These are phyloP conservation scores for Sternotherus odoratus DNA, from an alignment of 2,797 vertebrate genomes.

Conservation along the genomic window DNA sequence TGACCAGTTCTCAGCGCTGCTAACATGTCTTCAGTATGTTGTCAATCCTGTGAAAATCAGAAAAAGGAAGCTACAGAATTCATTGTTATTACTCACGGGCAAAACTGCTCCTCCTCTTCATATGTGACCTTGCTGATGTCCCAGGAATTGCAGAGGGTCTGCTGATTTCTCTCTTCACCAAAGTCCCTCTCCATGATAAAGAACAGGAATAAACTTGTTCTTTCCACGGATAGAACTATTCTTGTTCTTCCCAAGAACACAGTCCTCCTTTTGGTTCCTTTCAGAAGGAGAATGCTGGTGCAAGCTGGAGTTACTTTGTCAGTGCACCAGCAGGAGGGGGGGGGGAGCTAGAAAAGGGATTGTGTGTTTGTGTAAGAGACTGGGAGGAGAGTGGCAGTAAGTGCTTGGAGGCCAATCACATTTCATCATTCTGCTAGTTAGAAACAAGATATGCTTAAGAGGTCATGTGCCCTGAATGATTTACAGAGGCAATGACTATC, in stretches of 20 bases:
- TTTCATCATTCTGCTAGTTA: conserved; percentile 83
- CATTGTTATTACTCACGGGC: conserved; percentile 79
- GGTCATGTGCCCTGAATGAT: conserved; percentile 80
- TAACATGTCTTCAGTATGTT: rapidly evolving
- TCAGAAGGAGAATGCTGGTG: conserved; percentile 77
- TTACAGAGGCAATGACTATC: conserved; percentile 68
- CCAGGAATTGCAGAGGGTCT: conserved; percentile 74
- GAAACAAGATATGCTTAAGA: conserved; percentile 85
- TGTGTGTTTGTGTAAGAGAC: background rate
- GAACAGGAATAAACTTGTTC: conserved; percentile 61
- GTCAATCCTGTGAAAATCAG: rapidly evolving
- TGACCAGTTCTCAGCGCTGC: rapidly evolving
- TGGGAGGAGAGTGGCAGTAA: conserved; percentile 79
- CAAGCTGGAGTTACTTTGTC: conserved; percentile 73
- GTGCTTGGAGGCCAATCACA: conserved; percentile 83
- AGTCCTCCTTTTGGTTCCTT: conserved; percentile 59
- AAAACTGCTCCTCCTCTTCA: conserved; percentile 72
- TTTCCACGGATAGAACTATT: background rate
- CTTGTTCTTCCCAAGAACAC: background rate
- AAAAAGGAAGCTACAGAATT: background rate
- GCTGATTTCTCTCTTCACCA: conserved; percentile 71
- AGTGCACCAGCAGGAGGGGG: conserved; percentile 68
- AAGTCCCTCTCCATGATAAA: conserved; percentile 82
- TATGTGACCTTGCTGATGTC: conserved; percentile 70
- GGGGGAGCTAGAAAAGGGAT: conserved; percentile 72